These are phyloP conservation scores for Mastomys coucha DNA, from an alignment of 2,113 vertebrate genomes.

Conservation along the genomic window DNA sequence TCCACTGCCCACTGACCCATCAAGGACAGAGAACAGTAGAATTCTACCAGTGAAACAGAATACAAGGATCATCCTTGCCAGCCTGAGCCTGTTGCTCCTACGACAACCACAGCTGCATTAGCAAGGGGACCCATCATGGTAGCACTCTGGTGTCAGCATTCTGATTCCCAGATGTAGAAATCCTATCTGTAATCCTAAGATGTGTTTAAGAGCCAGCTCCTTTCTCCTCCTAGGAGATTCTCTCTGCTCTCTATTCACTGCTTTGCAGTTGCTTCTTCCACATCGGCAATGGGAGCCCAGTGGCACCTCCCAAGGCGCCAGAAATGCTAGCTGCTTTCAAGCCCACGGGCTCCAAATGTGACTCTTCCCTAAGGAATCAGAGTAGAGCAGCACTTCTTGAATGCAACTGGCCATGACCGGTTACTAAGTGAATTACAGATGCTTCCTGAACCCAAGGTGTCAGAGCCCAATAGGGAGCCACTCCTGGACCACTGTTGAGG, in stretches of 20 bases:
- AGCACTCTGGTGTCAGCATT: background rate
- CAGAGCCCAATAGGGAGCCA: background rate
- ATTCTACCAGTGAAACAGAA: slow-evolving; percentile 10
- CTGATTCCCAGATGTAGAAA: background rate
- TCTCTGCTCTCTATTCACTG: background rate
- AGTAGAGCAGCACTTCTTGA: background rate
- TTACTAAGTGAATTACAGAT: background rate
- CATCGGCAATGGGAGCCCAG: background rate
- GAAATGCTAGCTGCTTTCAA: background rate
- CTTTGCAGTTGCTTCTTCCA: background rate
- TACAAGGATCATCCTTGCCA: background rate
- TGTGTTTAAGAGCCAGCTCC: background rate
- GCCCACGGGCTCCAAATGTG: background rate
- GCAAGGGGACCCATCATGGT: background rate
- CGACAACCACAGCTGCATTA: background rate
- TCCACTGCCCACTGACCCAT: background rate
- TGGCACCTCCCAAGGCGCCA: background rate
- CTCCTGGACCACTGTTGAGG: background rate
- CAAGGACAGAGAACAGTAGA: background rate
- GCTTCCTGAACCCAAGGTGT: background rate
- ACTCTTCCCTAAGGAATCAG: background rate
- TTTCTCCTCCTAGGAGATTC: background rate
- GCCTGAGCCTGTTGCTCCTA: background rate
- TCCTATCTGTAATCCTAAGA: background rate
- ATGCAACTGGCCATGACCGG: background rate